phyloP scores from a whole-genome alignment of 2,797 vertebrate genomes.

The Erpetoichthys calabaricus region DNA sequence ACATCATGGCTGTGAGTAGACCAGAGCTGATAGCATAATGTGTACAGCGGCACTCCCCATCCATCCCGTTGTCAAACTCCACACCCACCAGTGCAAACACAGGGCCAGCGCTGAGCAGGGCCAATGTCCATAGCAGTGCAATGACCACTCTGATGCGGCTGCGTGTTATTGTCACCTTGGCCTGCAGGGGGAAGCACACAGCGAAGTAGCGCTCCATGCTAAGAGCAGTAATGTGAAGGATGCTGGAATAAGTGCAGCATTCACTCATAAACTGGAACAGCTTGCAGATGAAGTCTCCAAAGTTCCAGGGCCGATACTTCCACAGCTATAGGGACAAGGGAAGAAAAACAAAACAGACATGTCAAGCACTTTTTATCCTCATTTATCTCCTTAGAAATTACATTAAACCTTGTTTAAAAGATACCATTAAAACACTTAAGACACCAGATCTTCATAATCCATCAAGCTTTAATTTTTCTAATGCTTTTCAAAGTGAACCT shows the following conservation, averaged over 20 bases:
- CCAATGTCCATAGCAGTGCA: slow-evolving; percentile 12
- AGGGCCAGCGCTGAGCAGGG: slow-evolving; percentile 15
- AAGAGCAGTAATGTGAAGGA: slow-evolving; percentile 20
- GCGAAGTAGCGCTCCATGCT: slow-evolving; percentile 20
- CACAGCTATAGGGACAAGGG: slow-evolving; percentile 11
- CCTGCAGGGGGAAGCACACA: slow-evolving; percentile 19
- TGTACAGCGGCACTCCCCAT: slow-evolving; percentile 14
- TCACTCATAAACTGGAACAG: slow-evolving; percentile 19
- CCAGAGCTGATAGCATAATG: slow-evolving; percentile 12
- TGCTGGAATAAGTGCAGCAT: slow-evolving; percentile 18
- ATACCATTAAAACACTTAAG: no score
- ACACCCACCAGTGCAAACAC: slow-evolving; percentile 18
- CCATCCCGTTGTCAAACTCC: slow-evolving; percentile 14
- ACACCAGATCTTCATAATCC: no score
- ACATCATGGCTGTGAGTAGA: slow-evolving; percentile 16
- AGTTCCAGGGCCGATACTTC: slow-evolving; percentile 13
- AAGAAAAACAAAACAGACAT: neutral
- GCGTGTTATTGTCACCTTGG: slow-evolving; percentile 17
- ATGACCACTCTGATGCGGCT: slow-evolving; percentile 12
- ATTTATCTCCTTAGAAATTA: no score
- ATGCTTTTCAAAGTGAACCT: no score
- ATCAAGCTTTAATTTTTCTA: no score
- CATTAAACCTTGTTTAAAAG: no score
- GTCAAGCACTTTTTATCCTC: no score
- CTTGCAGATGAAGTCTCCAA: slow-evolving; percentile 15